Evolutionary conservation across 2,113 vertebrate species (phyloP), one percentile per base, ranked within the genome.

Genomic region (Kryptolebias marmoratus): DNA sequence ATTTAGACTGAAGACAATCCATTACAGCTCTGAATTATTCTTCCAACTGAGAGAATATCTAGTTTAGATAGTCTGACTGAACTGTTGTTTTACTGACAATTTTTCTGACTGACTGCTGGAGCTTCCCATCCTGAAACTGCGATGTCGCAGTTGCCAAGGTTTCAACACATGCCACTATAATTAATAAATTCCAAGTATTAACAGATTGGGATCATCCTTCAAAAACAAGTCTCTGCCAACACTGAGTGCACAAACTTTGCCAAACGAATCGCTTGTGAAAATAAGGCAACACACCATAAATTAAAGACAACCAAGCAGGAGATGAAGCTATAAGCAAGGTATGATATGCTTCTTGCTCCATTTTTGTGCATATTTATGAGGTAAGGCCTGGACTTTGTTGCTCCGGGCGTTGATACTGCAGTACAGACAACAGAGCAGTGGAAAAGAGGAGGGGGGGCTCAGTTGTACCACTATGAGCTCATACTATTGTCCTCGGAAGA

Each of bases 381-480:
- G 80, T 61, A 68, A 75, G 67, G 78, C 73, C 85, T 80, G 75
- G 73, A 74, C 77, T 89, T 85, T 85, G 79, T 87, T 81, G 86
- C 90, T 85, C 71, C 52, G 45, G 87, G 90, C 86, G 78, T 84
- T 80, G 87, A 91, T 89, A 89, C 86, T 91, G 84, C 87, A 83
- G 89, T 36, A 80, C 64, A 77, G 69, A 80, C 87, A 45, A 82
- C 61, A 60, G 71, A 80, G 79, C 12, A 1, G 57, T 9, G 62
- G 52, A 61, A 70, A 56, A 52, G 71, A 54, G 77, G 75, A 65
- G 71, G 30, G 55, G 31, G 57, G n/a, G 68, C 84, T 53, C 79
- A 87, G 83, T 89, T 84, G 87, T 89, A 90, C 89, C 85, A 82
- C 85, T 69, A 79, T 91, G 87, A 90, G 90, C 85, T 90, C 89